Conservation (phyloP, 2,888 invertebrate species). For the Idaea dimidiata region DNA sequence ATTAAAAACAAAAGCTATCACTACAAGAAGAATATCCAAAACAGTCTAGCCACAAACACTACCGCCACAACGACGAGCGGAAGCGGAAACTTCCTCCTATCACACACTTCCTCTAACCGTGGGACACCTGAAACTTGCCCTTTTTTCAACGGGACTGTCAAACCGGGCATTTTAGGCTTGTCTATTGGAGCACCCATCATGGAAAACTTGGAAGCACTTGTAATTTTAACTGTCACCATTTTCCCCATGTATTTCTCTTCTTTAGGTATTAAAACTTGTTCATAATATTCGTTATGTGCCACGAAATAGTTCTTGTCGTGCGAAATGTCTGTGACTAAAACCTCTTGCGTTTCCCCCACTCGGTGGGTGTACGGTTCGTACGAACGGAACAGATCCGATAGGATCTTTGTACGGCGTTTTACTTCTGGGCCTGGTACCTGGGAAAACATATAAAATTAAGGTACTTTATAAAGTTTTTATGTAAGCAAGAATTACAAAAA, state of each 20-base stretch:
- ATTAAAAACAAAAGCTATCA: conserved; percentile 31
- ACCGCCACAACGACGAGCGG: conserved; percentile 59
- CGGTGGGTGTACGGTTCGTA: conserved; percentile 91
- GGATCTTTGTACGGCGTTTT: conserved; percentile 91
- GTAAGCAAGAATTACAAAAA: too few species aligned
- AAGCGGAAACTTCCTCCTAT: conserved; percentile 47
- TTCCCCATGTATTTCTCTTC: conserved; percentile 89
- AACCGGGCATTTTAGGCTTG: conserved; percentile 75
- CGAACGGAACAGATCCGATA: conserved; percentile 94
- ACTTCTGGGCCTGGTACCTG: conserved; percentile 91
- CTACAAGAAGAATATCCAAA: conserved; percentile 66
- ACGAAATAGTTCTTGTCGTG: conserved; percentile 95
- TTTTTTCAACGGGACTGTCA: conserved; percentile 76
- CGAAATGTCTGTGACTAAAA: conserved; percentile 96
- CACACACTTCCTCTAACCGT: neutral
- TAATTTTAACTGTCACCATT: conserved; percentile 88
- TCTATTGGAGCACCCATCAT: conserved; percentile 86
- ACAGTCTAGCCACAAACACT: conserved; percentile 62
- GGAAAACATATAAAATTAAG: neutral
- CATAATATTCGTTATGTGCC: conserved; percentile 97
- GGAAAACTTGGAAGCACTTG: conserved; percentile 86
- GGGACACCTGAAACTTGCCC: conserved; percentile 79
- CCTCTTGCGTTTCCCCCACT: conserved; percentile 85
- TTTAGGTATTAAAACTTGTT: conserved; percentile 92
- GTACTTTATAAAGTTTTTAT: too few species aligned